Evolutionary conservation across 2,797 vertebrate genomes (phyloP).

Genomic region (Gouania willdenowi): DNA sequence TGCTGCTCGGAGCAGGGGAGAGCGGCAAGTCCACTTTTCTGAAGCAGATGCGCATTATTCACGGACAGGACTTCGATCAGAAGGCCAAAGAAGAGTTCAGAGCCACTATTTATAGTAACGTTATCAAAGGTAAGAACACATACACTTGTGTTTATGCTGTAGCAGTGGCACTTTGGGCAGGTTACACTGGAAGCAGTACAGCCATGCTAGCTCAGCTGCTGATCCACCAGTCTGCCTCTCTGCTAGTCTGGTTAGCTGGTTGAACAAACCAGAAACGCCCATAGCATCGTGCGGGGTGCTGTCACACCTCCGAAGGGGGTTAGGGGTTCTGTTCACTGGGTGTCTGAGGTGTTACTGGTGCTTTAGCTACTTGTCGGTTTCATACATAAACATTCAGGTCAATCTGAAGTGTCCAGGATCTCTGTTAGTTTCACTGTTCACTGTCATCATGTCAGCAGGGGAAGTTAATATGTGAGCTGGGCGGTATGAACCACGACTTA

Average conservation of each 20-base stretch:
- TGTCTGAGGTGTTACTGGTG: no score
- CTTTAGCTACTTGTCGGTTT: no score
- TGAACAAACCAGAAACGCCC: slow-evolving; percentile 70
- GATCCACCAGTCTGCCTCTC: slow-evolving; percentile 10
- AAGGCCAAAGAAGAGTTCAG: slow-evolving; percentile 90
- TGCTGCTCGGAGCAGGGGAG: slow-evolving; percentile 93
- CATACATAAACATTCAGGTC: no score
- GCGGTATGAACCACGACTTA: no score
- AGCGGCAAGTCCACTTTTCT: slow-evolving; percentile 98
- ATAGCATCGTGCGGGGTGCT: slow-evolving; percentile 39
- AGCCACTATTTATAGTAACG: slow-evolving; percentile 92
- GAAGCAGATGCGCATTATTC: slow-evolving; percentile 98
- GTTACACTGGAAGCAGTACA: no score
- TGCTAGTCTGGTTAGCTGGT: slow-evolving; percentile 26
- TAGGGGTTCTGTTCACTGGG: no score
- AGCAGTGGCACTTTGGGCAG: no score
- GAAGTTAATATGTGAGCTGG: no score
- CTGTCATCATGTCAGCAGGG: no score
- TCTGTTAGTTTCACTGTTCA: no score
- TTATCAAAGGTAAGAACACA: slow-evolving; percentile 93
- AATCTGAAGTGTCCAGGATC: no score
- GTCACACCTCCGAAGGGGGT: not conserved
- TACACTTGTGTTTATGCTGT: no score
- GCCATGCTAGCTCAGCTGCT: slow-evolving; percentile 28
- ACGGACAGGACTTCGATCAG: slow-evolving; percentile 93